Conservation (phyloP, 2,113 vertebrate species). For the Pteronura brasiliensis region DNA sequence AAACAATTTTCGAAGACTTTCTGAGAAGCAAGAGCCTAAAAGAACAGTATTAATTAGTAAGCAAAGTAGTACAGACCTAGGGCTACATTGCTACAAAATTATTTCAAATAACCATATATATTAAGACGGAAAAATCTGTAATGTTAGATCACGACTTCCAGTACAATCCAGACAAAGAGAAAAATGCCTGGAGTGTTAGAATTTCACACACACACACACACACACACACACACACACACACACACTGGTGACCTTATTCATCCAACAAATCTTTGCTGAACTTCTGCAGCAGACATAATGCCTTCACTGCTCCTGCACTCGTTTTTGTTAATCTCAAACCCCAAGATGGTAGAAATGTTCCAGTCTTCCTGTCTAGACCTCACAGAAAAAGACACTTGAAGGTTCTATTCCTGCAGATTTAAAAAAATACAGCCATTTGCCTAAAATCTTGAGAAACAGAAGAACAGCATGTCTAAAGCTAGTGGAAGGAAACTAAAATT, state of each 20-base stretch:
- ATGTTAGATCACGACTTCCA: neutral
- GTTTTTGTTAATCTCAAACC: slow-evolving; percentile 6
- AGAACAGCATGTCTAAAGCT: neutral
- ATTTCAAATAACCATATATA: slow-evolving; percentile 1
- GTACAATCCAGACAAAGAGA: slow-evolving; percentile 7
- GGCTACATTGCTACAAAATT: neutral
- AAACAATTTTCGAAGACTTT: neutral
- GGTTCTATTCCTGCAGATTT: neutral
- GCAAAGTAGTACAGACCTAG: neutral
- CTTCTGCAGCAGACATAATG: neutral
- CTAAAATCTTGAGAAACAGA: neutral
- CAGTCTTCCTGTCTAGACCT: neutral
- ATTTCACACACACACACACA: neutral
- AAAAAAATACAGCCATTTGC: slow-evolving; percentile 32
- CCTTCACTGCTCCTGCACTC: neutral
- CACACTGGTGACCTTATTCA: neutral
- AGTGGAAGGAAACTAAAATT: neutral
- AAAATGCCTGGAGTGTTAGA: neutral
- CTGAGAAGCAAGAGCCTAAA: slow-evolving; percentile 7
- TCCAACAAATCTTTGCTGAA: neutral
- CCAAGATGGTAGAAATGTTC: neutral
- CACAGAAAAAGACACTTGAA: neutral
- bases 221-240: neutral
- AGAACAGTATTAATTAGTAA: neutral
- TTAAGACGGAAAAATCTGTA: neutral